Conservation (phyloP, 2,888 invertebrate genomes). For the Thumatha senex region DNA sequence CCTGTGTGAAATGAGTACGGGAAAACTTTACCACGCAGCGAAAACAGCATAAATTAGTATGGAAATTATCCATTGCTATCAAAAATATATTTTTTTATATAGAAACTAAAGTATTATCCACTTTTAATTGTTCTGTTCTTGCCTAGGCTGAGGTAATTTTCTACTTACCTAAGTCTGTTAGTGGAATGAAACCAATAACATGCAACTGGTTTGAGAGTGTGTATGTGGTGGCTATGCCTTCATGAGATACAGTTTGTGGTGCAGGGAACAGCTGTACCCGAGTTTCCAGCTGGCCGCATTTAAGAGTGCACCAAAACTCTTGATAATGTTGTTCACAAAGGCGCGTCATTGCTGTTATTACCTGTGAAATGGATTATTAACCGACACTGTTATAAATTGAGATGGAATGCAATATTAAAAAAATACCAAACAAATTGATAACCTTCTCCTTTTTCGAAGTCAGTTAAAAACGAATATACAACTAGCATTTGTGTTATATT, state of each 20-base stretch:
- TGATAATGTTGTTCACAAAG: conserved; percentile 76
- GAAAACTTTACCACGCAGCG: too few relatives aligned
- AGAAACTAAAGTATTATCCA: too few relatives aligned
- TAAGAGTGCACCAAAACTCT: conserved; percentile 73
- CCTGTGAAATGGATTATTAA: conserved; percentile 38
- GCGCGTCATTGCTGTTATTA: conserved; percentile 60
- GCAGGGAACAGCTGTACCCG: conserved; percentile 73
- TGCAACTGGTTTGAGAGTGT: conserved; percentile 88
- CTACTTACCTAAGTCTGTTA: conserved; percentile 88
- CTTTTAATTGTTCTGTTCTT: too few relatives aligned
- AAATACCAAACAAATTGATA: too few relatives aligned
- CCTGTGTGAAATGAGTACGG: too few relatives aligned
- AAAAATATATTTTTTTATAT: too few relatives aligned
- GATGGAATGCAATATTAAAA: background rate
- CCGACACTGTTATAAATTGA: background rate
- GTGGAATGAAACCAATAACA: conserved; percentile 94
- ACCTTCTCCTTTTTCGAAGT: too few relatives aligned
- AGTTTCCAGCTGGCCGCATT: conserved; percentile 74
- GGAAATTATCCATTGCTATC: too few relatives aligned
- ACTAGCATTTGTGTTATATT: too few relatives aligned
- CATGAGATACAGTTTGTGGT: conserved; percentile 85
- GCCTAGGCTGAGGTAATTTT: too few relatives aligned
- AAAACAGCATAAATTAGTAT: too few relatives aligned
- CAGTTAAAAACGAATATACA: too few relatives aligned
- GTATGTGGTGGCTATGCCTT: conserved; percentile 82